These are phyloP conservation scores for Siniperca chuatsi DNA, from an alignment of 2,113 vertebrate genomes.

Conservation along the genomic window DNA sequence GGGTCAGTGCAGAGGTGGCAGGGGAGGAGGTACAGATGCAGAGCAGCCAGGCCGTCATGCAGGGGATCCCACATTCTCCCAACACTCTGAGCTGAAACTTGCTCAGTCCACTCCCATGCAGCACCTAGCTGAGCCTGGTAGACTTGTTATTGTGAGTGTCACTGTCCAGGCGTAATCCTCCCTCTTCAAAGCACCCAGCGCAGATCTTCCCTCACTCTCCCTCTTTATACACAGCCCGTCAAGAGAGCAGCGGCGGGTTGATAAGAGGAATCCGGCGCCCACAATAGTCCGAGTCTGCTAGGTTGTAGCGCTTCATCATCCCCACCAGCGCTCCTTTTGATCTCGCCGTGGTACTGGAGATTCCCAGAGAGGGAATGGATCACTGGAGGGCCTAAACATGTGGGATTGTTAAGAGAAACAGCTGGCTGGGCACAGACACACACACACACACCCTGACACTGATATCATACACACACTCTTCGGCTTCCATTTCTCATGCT, in stretches of 20 bases:
- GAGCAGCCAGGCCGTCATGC: constrained; percentile 28
- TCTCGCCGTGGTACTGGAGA: constrained; percentile 86
- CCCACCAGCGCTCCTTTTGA: constrained; percentile 87
- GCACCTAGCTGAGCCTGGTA: constrained; percentile 89
- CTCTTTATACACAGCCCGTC: constrained; percentile 92
- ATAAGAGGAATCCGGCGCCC: constrained; percentile 91
- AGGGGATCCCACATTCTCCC: constrained; percentile 41
- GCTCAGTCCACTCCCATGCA: constrained; percentile 67
- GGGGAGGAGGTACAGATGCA: constrained; percentile 37
- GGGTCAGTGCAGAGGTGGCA: constrained; percentile 24
- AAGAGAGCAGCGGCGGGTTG: constrained; percentile 88
- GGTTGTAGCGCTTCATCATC: constrained; percentile 78
- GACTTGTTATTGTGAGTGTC: constrained; percentile 95
- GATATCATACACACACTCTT: constrained; percentile 78
- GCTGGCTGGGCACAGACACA: constrained; percentile 78
- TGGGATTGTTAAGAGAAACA: constrained; percentile 83
- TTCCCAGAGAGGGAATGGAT: constrained; percentile 92
- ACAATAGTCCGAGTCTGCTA: constrained; percentile 73
- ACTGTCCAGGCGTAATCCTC: constrained; percentile 88
- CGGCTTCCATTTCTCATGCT: constrained; percentile 74
- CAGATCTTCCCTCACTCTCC: constrained; percentile 78
- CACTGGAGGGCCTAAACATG: constrained; percentile 81
- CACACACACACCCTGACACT: constrained; percentile 73
- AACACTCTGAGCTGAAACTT: constrained; percentile 38
- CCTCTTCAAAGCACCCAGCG: constrained; percentile 91